A percentile compares a stretch with the other conserved stretches of the same genome.
These are phyloP conservation scores for human (Homo sapiens) DNA, from an alignment of 2,113 vertebrate genomes.

Conservation along the genomic window DNA sequence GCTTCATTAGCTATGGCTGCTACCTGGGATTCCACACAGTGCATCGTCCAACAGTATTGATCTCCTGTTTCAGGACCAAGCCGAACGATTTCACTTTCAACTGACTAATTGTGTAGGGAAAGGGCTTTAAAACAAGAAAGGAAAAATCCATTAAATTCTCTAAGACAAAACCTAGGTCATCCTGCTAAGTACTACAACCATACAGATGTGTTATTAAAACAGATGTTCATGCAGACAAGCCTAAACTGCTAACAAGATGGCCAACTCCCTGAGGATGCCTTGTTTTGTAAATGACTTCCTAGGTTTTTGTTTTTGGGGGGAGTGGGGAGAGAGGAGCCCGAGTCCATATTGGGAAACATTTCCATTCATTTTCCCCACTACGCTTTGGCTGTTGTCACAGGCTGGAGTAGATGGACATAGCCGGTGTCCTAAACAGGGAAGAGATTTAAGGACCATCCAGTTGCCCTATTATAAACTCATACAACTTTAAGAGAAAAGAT, in stretches of 20 bases:
- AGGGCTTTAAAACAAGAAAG: background rate
- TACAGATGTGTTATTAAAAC: conserved; percentile 59
- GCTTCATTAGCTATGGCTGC: background rate
- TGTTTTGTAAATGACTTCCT: conserved; percentile 45
- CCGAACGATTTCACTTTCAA: conserved; percentile 48
- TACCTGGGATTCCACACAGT: conserved; percentile 8
- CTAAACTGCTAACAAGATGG: conserved; percentile 55
- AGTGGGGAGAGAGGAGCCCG: background rate
- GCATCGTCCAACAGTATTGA: conserved; percentile 23
- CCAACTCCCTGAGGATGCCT: conserved; percentile 43
- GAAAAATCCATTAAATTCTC: conserved; percentile 25
- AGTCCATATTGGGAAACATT: background rate
- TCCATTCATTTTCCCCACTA: background rate
- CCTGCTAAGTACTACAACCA: background rate
- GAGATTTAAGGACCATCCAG: too few species aligned
- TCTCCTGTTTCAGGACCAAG: background rate
- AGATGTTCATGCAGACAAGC: conserved; percentile 61
- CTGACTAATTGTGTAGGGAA: conserved; percentile 47
- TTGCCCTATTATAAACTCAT: background rate
- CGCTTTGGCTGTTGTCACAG: background rate
- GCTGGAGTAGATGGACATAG: rapidly evolving
- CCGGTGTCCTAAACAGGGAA: background rate
- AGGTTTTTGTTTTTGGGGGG: background rate
- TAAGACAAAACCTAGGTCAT: conserved; percentile 52
- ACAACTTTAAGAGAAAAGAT: background rate